phyloP scores from a whole-genome alignment of 2,113 vertebrate genomes.

The Pelusios castaneus region DNA sequence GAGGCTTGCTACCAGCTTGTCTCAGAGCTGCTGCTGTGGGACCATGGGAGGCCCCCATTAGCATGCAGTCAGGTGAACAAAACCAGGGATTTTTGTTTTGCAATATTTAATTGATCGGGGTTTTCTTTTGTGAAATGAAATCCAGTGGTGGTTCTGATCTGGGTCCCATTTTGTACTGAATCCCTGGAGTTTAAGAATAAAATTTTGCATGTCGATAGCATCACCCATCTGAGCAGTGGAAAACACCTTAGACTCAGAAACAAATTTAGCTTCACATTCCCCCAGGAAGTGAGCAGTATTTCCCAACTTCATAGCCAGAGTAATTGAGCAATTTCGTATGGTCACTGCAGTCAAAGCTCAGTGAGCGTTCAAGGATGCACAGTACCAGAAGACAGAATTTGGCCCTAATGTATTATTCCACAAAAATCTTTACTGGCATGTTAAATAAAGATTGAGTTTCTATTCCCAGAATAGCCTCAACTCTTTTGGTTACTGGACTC shows the following conservation, averaged over 20 bases:
- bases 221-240: neutral
- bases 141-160: rapidly evolving
- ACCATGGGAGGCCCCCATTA: neutral
- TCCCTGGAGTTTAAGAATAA: neutral
- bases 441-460: neutral
- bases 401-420: neutral
- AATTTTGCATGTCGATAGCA: neutral
- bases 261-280: neutral
- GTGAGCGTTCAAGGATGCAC: neutral
- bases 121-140: neutral
- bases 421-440: neutral
- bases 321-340: neutral
- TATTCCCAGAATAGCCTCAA: neutral
- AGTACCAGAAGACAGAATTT: neutral
- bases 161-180: neutral
- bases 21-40: neutral
- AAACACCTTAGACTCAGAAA: neutral
- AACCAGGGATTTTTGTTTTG: neutral
- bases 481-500: neutral
- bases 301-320: neutral
- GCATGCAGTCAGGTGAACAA: neutral
- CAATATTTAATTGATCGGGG: neutral
- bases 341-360: neutral
- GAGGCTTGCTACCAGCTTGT: neutral
- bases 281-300: neutral